Base-by-base conservation (phyloP, 2,888 invertebrate genomes). In the Phortica magna region DNA sequence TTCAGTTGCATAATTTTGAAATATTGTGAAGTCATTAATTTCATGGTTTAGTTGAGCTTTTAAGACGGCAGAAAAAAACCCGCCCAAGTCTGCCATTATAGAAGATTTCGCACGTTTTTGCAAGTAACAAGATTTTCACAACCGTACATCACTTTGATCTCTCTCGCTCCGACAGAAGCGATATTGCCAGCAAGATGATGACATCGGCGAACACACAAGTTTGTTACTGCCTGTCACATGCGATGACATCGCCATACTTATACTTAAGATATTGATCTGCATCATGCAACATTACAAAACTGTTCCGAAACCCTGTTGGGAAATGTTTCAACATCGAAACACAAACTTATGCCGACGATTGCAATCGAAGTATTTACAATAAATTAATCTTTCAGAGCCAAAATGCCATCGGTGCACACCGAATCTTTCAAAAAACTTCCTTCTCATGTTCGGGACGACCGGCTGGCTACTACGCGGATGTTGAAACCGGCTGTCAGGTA, bases 401-500 rank as follows among this genome's bases (percentile, higher is more conserved):
- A 76, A 82, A 81, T 77, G 74, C 76, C 31, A 81, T 77, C 74
- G 90, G 90, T 17, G 89, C 89, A 4, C 85, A 88, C 79, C 83
- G 88, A 7, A 77, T 81, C 3, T 89, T 92, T 57, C 92, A 93
- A 0, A 91, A 91, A 79, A 94, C 94, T 7, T 92, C 93, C 79
- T 96, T 96, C 91, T 94, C 95, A 0, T 96, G 96, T 82, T 91
- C 93, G 43, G 95, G 95, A 57, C 93, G 95, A 39, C 93, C 93
- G 5, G 91, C 95, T 0, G 96, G 96, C 0, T 96, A 96, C 90
- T 96, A 96, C 87, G 96, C 96, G 1, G 96, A 96, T 87, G 92
- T 96, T 72, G 94, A 95, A 78, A 94, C 95, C 7, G 95, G 95
- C 70, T 96, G 96, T 88, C 95, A 95, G 94, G 95, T 95, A 89